Percentiles rank a stretch among this genome's conserved stretches.
phyloP scores from a whole-genome alignment of 2,797 vertebrate species.

The Tenualosa ilisha region DNA sequence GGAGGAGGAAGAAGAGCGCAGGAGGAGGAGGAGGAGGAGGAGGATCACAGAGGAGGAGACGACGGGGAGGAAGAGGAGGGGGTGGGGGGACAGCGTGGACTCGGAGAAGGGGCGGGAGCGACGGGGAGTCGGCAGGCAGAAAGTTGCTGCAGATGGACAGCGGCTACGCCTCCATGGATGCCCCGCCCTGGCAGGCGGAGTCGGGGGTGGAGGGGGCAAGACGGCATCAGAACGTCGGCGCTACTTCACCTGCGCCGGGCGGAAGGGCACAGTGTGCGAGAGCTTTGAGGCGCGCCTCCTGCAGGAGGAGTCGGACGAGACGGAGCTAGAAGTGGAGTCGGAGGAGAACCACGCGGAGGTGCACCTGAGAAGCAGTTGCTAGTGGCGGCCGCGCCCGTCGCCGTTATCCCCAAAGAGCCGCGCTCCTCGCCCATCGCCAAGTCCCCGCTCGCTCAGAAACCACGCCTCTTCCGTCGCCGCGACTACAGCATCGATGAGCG shows the following conservation, averaged over 20 bases:
- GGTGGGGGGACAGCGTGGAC: conserved; percentile 59
- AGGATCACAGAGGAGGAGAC: conserved; percentile 60
- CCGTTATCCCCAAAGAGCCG: background rate
- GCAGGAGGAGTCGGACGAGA: conserved; percentile 77
- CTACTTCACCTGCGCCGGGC: conserved; percentile 85
- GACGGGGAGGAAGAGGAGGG: conserved; percentile 39
- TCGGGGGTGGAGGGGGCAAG: conserved; percentile 74
- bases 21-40: conserved; percentile 38
- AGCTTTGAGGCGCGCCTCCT: conserved; percentile 80
- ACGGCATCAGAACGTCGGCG: conserved; percentile 84
- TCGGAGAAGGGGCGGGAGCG: conserved; percentile 59
- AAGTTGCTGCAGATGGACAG: conserved; percentile 98
- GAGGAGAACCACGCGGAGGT: conserved; percentile 11
- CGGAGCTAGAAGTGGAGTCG: conserved; percentile 24
- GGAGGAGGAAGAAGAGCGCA: conserved; percentile 24
- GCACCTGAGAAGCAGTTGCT: background rate
- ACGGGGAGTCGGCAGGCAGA: conserved; percentile 78
- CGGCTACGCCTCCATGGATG: conserved; percentile 94
- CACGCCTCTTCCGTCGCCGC: conserved; percentile 75
- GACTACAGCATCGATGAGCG: conserved; percentile 99
- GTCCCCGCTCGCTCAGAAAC: conserved; percentile 37
- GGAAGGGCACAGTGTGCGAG: conserved; percentile 85
- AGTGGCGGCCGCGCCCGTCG: background rate
- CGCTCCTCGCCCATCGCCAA: background rate
- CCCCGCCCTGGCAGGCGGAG: conserved; percentile 76